These are phyloP conservation scores for Stenurella melanura DNA, from an alignment of 2,888 invertebrate genomes.

Conservation along the genomic window DNA sequence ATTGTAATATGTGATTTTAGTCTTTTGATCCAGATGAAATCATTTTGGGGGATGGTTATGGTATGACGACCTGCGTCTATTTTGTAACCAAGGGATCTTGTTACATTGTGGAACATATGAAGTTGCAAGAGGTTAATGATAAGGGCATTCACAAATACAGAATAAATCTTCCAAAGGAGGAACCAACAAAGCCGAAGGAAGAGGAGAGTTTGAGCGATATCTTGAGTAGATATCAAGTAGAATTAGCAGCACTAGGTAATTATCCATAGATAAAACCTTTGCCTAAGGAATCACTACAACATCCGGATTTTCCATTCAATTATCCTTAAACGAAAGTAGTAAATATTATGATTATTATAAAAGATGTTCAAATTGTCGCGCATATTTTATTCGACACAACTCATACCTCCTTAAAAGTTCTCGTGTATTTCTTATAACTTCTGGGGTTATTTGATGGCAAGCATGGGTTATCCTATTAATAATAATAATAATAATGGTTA, in stretches of 20 bases:
- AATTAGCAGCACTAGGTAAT: background rate
- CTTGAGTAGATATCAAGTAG: background rate
- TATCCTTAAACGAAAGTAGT: too few species aligned
- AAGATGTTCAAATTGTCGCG: too few species aligned
- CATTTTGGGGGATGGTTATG: constrained; percentile 75
- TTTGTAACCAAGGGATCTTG: constrained; percentile 78
- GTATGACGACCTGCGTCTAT: constrained; percentile 71
- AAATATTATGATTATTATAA: too few species aligned
- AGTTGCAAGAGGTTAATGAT: constrained; percentile 34
- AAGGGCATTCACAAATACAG: constrained; percentile 42
- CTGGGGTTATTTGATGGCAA: too few species aligned
- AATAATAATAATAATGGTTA: too few species aligned
- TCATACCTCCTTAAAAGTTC: too few species aligned
- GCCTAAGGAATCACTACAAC: too few species aligned
- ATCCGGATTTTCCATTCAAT: too few species aligned
- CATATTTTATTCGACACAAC: too few species aligned
- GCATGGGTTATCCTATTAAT: too few species aligned
- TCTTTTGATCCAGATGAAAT: constrained; percentile 76
- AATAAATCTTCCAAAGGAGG: constrained; percentile 1
- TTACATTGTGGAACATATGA: constrained; percentile 77
- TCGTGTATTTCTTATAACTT: too few species aligned
- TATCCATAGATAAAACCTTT: too few species aligned
- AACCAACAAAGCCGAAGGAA: background rate
- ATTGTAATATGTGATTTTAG: constrained; percentile 28
- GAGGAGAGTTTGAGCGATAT: background rate